phyloP scores from a whole-genome alignment of 2,888 invertebrate genomes.

The Rhamphomyia laevipes region DNA sequence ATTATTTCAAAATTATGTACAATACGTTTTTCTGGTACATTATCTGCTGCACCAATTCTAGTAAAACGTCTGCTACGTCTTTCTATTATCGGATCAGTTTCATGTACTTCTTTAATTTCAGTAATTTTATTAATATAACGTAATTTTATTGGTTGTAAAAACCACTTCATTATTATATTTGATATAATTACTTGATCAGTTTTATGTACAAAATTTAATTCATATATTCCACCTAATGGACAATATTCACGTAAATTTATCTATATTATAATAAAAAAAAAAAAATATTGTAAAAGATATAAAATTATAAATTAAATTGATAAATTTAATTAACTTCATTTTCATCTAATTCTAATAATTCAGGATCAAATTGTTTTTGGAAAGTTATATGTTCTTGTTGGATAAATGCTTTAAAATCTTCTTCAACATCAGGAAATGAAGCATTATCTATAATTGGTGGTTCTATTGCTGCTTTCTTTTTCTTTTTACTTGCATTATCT shows the following conservation, averaged over 20 bases:
- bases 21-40: conserved; percentile 5
- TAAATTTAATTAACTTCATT: conserved; percentile 20
- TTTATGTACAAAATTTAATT: conserved; percentile 23
- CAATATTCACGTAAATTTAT: conserved; percentile 26
- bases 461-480: conserved; percentile 17
- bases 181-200: conserved; percentile 20
- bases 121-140: too few relatives aligned
- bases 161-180: conserved; percentile 25
- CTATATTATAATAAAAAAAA: conserved; percentile 17
- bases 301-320: neutral
- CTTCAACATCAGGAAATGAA: conserved; percentile 20
- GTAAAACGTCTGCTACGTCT: neutral
- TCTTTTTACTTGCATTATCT: neutral
- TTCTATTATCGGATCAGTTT: neutral
- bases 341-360: conserved; percentile 14
- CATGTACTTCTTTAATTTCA: neutral
- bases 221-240: conserved; percentile 30
- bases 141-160: conserved; percentile 6
- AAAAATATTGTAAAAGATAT: too few relatives aligned
- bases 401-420: conserved; percentile 21
- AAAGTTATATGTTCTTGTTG: conserved; percentile 18
- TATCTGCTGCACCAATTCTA: neutral
- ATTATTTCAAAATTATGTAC: conserved; percentile 24
- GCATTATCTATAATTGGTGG: conserved; percentile 15
- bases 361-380: conserved; percentile 15